phyloP scores from a whole-genome alignment of 2,113 vertebrate genomes.

The Geococcyx californianus region DNA sequence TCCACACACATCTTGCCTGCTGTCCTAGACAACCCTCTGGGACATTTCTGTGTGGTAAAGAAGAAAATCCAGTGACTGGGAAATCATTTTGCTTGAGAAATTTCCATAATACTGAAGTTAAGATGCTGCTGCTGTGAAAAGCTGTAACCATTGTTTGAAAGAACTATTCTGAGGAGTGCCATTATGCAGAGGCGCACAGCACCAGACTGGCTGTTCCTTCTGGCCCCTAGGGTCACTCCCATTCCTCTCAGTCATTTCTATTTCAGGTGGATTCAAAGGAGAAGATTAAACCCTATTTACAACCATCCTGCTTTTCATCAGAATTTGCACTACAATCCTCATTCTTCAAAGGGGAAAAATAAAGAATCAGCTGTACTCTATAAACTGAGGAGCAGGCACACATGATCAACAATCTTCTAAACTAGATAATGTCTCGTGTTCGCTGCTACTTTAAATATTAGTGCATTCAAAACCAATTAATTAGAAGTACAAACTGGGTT shows the following conservation, averaged over 20 bases:
- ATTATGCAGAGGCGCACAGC: not conserved
- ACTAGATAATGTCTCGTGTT: constrained; percentile 15
- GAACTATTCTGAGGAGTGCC: not conserved
- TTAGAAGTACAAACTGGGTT: constrained; percentile 33
- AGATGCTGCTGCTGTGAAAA: not conserved
- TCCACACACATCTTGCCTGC: not conserved
- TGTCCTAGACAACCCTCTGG: not conserved
- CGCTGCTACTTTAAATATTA: constrained; percentile 40
- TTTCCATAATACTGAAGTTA: not conserved
- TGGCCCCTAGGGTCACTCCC: not conserved
- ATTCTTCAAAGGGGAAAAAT: not conserved
- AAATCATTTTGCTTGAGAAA: not conserved
- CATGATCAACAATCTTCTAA: not conserved
- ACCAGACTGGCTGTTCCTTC: not conserved
- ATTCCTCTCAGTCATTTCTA: not conserved
- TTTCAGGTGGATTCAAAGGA: not conserved
- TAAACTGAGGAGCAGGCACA: not conserved
- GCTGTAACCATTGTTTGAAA: not conserved
- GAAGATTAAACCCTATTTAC: not conserved
- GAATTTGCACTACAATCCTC: not conserved
- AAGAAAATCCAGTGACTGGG: not conserved
- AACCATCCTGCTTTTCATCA: not conserved
- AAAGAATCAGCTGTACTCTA: not conserved
- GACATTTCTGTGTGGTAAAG: not conserved
- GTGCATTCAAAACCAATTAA: constrained; percentile 23